These are phyloP conservation scores for Drosophila ogumai DNA, from an alignment of 1,140 invertebrate genomes.

Conservation along the genomic window DNA sequence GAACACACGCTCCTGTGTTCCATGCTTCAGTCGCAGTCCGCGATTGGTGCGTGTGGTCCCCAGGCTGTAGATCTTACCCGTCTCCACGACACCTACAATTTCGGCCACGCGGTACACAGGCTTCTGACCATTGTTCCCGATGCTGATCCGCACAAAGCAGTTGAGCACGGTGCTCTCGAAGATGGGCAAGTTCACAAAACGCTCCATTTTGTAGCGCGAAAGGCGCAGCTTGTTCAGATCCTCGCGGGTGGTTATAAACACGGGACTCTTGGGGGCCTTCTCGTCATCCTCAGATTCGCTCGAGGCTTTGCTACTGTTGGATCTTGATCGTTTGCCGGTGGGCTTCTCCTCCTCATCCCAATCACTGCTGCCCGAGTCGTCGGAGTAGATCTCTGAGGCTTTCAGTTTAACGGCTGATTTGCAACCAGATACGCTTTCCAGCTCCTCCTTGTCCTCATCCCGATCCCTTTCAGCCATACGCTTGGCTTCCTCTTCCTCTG, in stretches of 20 bases:
- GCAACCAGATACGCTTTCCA: slow-evolving; percentile 83
- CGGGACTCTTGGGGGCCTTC: slow-evolving; percentile 86
- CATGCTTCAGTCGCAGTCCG: slow-evolving; percentile 91
- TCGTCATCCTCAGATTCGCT: slow-evolving; percentile 85
- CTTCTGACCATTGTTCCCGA: slow-evolving; percentile 92
- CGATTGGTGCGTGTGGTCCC: slow-evolving; percentile 97
- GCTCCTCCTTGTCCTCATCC: slow-evolving; percentile 90
- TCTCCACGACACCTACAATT: slow-evolving; percentile 97
- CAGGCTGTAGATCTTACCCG: slow-evolving; percentile 96
- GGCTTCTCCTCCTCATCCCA: slow-evolving; percentile 85
- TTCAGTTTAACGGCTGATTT: slow-evolving; percentile 89
- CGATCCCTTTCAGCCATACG: slow-evolving; percentile 85
- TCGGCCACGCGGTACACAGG: slow-evolving; percentile 98
- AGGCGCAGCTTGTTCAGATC: slow-evolving; percentile 95
- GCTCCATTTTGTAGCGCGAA: slow-evolving; percentile 96
- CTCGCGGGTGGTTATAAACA: slow-evolving; percentile 90
- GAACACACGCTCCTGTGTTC: slow-evolving; percentile 96
- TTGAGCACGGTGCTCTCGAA: slow-evolving; percentile 95
- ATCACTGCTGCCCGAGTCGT: slow-evolving; percentile 93
- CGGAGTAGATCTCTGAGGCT: slow-evolving; percentile 97
- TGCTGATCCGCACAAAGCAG: slow-evolving; percentile 98
- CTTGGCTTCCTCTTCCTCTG: slow-evolving; percentile 86
- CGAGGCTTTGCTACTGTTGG: slow-evolving; percentile 86
- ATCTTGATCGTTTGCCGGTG: slow-evolving; percentile 81
- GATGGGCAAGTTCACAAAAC: slow-evolving; percentile 98